These are phyloP conservation scores for Catharus ustulatus DNA, from an alignment of 2,797 vertebrate species.

Conservation along the genomic window DNA sequence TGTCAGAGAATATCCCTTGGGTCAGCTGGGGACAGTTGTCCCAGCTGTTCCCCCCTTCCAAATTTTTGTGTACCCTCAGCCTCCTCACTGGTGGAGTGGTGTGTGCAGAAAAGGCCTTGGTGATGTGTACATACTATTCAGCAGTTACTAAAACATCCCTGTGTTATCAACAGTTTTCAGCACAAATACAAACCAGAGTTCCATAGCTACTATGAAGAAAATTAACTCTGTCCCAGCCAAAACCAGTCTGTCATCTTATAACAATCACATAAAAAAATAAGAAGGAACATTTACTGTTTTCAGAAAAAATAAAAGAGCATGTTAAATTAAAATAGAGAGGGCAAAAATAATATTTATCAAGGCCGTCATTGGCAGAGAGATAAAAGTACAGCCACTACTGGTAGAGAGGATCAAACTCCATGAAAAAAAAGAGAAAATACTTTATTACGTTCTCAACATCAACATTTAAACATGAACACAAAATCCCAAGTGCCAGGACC, in stretches of 20 bases:
- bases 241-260: not conserved
- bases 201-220: not conserved
- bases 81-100: rapidly evolving
- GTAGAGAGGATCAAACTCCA: not conserved
- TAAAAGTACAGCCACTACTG: not conserved
- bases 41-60: not conserved
- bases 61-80: not conserved
- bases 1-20: not conserved
- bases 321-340: not conserved
- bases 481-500: not conserved
- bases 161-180: not conserved
- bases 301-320: not conserved
- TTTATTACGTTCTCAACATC: not conserved
- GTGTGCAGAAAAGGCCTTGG: not conserved
- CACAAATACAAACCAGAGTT: not conserved
- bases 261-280: not conserved
- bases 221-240: not conserved
- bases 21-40: not conserved
- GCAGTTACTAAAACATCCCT: not conserved
- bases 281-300: not conserved
- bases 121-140: rapidly evolving
- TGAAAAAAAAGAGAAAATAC: not conserved
- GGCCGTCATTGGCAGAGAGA: not conserved
- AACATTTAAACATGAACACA: not conserved
- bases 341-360: not conserved